These are phyloP conservation scores for Ictalurus furcatus DNA, from an alignment of 2,113 vertebrate genomes.

Conservation along the genomic window DNA sequence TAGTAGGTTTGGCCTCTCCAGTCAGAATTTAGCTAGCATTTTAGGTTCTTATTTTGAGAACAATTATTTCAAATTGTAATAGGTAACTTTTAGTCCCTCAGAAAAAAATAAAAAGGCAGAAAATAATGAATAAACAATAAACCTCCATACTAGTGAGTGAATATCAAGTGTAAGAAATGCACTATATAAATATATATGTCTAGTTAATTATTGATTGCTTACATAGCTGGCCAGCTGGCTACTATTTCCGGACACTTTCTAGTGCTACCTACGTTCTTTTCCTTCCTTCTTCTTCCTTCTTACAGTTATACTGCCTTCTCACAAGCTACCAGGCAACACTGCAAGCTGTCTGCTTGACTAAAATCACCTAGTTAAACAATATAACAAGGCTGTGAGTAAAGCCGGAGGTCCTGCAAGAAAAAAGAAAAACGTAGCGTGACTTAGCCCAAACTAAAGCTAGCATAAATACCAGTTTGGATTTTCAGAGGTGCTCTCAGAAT, in stretches of 20 bases:
- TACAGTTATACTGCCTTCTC: neutral
- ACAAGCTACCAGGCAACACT: neutral
- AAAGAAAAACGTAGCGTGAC: neutral
- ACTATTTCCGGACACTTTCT: neutral
- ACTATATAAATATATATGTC: neutral
- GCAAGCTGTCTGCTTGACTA: neutral
- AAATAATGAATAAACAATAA: neutral
- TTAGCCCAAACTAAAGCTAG: neutral
- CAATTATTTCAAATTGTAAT: neutral
- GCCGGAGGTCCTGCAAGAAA: neutral
- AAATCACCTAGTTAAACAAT: neutral
- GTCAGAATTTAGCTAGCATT: neutral
- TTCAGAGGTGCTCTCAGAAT: neutral
- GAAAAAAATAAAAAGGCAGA: neutral
- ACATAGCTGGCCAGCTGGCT: neutral
- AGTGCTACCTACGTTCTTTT: neutral
- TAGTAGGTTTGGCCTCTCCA: neutral
- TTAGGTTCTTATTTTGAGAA: neutral
- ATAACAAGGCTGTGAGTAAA: neutral
- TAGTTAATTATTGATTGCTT: neutral
- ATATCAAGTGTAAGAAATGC: neutral
- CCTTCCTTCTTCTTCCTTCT: neutral
- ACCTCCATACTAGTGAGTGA: neutral
- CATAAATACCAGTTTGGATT: neutral
- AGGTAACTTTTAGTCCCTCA: neutral